Percentiles rank a stretch among this genome's conserved stretches.
These are phyloP conservation scores for Thymelicus acteon DNA, from an alignment of 2,888 invertebrate species.

Conservation along the genomic window DNA sequence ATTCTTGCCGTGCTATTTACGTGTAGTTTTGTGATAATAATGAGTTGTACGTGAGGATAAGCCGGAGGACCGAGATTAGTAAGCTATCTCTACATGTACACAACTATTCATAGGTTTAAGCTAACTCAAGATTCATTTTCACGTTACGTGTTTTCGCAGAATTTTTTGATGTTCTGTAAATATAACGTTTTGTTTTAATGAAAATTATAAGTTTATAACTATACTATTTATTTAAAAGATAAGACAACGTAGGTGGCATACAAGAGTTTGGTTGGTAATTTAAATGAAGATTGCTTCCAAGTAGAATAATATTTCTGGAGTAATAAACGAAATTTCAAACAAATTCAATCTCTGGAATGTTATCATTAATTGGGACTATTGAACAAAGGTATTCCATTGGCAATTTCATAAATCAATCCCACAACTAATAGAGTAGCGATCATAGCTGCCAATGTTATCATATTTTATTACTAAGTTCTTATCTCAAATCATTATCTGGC, in stretches of 20 bases:
- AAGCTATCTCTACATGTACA: slow-evolving; percentile 39
- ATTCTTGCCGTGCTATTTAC: slow-evolving; percentile 67
- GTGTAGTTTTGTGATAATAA: slow-evolving; percentile 57
- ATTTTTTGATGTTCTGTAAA: slow-evolving; percentile 24
- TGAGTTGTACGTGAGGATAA: slow-evolving; percentile 54
- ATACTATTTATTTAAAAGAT: not conserved
- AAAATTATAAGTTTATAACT: not conserved
- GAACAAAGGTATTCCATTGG: not conserved
- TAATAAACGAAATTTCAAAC: not conserved
- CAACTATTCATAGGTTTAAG: not conserved
- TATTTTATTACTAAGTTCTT: too few species aligned
- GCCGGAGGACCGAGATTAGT: slow-evolving; percentile 46
- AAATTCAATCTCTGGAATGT: not conserved
- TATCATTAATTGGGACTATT: not conserved
- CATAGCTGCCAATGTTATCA: too few species aligned
- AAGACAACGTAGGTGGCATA: too few species aligned
- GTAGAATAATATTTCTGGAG: too few species aligned
- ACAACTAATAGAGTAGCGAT: too few species aligned
- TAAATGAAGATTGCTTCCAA: too few species aligned
- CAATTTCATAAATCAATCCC: too few species aligned
- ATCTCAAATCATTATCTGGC: too few species aligned
- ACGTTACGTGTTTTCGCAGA: slow-evolving; percentile 29
- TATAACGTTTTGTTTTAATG: not conserved
- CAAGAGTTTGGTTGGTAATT: too few species aligned
- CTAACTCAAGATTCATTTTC: not conserved